These are phyloP conservation scores for Ameiurus melas DNA, from an alignment of 2,113 vertebrate species.

Conservation along the genomic window DNA sequence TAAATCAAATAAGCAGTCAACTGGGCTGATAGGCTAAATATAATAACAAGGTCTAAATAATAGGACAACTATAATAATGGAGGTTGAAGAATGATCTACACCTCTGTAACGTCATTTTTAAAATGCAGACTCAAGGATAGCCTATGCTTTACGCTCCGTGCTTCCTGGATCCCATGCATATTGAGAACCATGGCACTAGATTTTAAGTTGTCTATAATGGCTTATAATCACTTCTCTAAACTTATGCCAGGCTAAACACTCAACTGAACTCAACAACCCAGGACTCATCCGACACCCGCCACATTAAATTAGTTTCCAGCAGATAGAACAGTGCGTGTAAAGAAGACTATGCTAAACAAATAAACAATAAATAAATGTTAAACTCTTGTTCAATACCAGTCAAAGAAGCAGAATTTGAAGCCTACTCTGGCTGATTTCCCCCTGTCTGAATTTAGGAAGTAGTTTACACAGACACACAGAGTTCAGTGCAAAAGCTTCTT, in stretches of 20 bases:
- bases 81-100: neutral
- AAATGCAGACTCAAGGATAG: neutral
- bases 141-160: neutral
- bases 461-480: neutral
- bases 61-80: neutral
- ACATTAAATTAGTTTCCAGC: neutral
- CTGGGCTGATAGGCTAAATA: neutral
- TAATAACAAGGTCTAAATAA: neutral
- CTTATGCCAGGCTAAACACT: neutral
- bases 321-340: neutral
- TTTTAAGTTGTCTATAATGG: neutral
- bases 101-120: neutral
- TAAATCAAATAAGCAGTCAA: neutral
- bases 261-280: neutral
- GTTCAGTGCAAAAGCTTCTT: too few species aligned
- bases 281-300: neutral
- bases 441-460: too few species aligned
- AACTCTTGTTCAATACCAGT: too few species aligned
- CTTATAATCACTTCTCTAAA: neutral
- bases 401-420: too few species aligned
- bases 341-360: neutral
- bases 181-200: neutral
- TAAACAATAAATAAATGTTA: neutral
- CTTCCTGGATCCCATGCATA: neutral
- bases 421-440: too few species aligned